These are phyloP conservation scores for Lypha dubia DNA, from an alignment of 2,888 invertebrate species.

Conservation along the genomic window DNA sequence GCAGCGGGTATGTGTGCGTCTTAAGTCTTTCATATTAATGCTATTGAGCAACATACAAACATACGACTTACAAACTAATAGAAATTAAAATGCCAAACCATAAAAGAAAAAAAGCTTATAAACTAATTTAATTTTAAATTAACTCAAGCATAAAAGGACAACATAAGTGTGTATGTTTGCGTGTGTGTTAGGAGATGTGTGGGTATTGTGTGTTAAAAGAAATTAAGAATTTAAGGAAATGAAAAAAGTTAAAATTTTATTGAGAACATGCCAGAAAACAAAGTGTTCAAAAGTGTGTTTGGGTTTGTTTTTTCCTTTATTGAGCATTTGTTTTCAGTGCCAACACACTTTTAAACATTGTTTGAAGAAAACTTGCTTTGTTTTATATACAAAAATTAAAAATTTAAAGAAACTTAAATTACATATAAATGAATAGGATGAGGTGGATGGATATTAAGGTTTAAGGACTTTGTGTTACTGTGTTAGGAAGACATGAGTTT, in stretches of 20 bases:
- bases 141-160: constrained; percentile 79
- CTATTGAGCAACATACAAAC: constrained; percentile 59
- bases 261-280: constrained; percentile 77
- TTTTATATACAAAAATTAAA: constrained; percentile 71
- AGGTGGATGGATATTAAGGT: neutral
- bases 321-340: neutral
- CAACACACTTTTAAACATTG: constrained; percentile 54
- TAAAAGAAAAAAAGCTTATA: constrained; percentile 78
- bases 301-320: constrained; percentile 13
- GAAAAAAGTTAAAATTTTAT: constrained; percentile 46
- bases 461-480: neutral
- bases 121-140: constrained; percentile 67
- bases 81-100: constrained; percentile 75
- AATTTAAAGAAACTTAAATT: constrained; percentile 35
- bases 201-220: constrained; percentile 61
- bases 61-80: constrained; percentile 74
- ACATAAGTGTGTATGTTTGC: too few relatives aligned
- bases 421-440: constrained; percentile 56
- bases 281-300: constrained; percentile 72
- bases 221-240: constrained; percentile 68
- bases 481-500: constrained; percentile 18
- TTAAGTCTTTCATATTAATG: constrained; percentile 72
- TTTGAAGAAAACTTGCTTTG: constrained; percentile 50
- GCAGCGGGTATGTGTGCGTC: neutral
- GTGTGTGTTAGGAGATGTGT: constrained; percentile 26